phyloP scores from a whole-genome alignment of 2,888 invertebrate genomes.

The Smittia aterrima region DNA sequence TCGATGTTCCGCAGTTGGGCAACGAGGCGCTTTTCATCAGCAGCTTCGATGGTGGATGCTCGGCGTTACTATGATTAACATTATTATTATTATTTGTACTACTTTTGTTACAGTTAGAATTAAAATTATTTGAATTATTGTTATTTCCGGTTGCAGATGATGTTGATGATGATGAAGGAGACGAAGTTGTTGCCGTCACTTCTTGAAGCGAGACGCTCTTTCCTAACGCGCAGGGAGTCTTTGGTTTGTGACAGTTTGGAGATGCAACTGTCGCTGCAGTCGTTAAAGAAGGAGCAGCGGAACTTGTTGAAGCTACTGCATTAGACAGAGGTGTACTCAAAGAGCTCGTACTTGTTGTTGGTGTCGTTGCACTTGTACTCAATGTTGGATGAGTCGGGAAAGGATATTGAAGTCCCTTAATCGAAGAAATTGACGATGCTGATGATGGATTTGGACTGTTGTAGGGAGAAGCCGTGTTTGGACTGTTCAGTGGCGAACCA shows the following conservation, averaged over 20 bases:
- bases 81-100: slow-evolving; percentile 43
- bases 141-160: slow-evolving; percentile 52
- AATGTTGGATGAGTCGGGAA: slow-evolving; percentile 74
- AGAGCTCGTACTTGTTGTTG: slow-evolving; percentile 48
- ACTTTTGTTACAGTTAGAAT: slow-evolving; percentile 44
- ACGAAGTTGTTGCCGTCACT: slow-evolving; percentile 58
- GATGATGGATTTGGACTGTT: slow-evolving; percentile 54
- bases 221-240: slow-evolving; percentile 47
- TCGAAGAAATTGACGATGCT: slow-evolving; percentile 47
- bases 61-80: slow-evolving; percentile 51
- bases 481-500: slow-evolving; percentile 51
- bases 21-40: slow-evolving; percentile 34
- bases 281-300: slow-evolving; percentile 45
- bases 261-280: slow-evolving; percentile 47
- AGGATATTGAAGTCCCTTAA: slow-evolving; percentile 66
- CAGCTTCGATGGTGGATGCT: slow-evolving; percentile 3
- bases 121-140: slow-evolving; percentile 40
- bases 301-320: slow-evolving; percentile 42
- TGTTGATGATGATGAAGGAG: slow-evolving; percentile 57
- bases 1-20: slow-evolving; percentile 46
- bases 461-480: slow-evolving; percentile 52
- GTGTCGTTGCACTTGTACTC: slow-evolving; percentile 49
- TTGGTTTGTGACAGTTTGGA: slow-evolving; percentile 46
- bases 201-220: slow-evolving; percentile 53
- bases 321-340: slow-evolving; percentile 50